These are phyloP conservation scores for Agrotis ipsilon DNA, from an alignment of 2,888 invertebrate species.

Conservation along the genomic window DNA sequence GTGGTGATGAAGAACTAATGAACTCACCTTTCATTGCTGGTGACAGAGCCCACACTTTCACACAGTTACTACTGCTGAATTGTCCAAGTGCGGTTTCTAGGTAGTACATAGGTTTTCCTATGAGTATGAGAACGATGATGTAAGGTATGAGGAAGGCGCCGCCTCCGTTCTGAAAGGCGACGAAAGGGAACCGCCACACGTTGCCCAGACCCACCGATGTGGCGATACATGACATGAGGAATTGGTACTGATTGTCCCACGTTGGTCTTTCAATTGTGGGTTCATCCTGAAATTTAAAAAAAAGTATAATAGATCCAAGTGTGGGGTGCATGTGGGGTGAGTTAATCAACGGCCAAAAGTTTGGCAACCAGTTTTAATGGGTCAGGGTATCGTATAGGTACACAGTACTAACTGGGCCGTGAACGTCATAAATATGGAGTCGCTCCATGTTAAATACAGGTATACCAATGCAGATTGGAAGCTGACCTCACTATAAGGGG, in stretches of 20 bases:
- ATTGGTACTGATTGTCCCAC: slow-evolving; percentile 94
- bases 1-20: not conserved
- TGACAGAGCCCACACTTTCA: slow-evolving; percentile 92
- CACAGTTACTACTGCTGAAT: slow-evolving; percentile 95
- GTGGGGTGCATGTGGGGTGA: no score
- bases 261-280: slow-evolving; percentile 75
- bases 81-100: slow-evolving; percentile 96
- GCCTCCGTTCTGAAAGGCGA: slow-evolving; percentile 94
- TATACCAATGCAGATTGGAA: no score
- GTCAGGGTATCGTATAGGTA: no score
- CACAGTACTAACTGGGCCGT: no score
- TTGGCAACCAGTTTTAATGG: no score
- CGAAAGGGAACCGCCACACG: slow-evolving; percentile 92
- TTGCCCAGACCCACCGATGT: slow-evolving; percentile 94
- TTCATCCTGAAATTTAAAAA: slow-evolving; percentile 60
- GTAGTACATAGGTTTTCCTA: slow-evolving; percentile 96
- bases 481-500: no score
- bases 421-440: no score
- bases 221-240: slow-evolving; percentile 94
- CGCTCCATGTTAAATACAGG: no score
- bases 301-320: no score
- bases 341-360: no score
- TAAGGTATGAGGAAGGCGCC: slow-evolving; percentile 95
- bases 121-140: slow-evolving; percentile 92
- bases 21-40: slow-evolving; percentile 94